These are phyloP conservation scores for Brachionus koreanus DNA, from an alignment of 1,140 invertebrate genomes.

Conservation along the genomic window DNA sequence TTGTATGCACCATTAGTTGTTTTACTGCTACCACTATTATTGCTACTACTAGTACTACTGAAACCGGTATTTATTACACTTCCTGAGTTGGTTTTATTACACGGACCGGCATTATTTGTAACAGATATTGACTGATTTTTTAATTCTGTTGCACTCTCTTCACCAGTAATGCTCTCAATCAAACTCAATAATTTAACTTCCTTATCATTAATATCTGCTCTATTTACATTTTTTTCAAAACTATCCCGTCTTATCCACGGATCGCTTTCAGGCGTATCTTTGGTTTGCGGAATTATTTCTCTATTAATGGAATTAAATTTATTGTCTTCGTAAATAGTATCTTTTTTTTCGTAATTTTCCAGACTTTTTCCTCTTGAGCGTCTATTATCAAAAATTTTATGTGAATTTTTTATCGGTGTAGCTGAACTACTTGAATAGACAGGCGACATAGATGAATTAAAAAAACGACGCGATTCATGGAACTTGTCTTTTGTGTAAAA, in stretches of 20 bases:
- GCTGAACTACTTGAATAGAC: neutral
- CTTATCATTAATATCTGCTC: conserved; percentile 21
- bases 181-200: neutral
- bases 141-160: neutral
- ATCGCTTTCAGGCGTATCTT: neutral
- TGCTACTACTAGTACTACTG: neutral
- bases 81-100: conserved; percentile 18
- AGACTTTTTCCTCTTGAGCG: conserved; percentile 16
- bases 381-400: neutral
- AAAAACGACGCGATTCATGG: neutral
- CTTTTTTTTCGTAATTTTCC: conserved; percentile 3
- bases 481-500: neutral
- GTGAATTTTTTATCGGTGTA: neutral
- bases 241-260: conserved; percentile 24
- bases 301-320: neutral
- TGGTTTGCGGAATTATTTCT: neutral
- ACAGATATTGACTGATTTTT: neutral
- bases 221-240: conserved; percentile 11
- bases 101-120: neutral
- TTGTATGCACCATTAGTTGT: neutral
- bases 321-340: neutral
- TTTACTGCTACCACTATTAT: neutral
- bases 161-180: neutral
- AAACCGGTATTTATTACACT: neutral
- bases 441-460: neutral